These are phyloP conservation scores for Corella eumyota DNA, from an alignment of 23 tunicate genomes.

Conservation along the genomic window DNA sequence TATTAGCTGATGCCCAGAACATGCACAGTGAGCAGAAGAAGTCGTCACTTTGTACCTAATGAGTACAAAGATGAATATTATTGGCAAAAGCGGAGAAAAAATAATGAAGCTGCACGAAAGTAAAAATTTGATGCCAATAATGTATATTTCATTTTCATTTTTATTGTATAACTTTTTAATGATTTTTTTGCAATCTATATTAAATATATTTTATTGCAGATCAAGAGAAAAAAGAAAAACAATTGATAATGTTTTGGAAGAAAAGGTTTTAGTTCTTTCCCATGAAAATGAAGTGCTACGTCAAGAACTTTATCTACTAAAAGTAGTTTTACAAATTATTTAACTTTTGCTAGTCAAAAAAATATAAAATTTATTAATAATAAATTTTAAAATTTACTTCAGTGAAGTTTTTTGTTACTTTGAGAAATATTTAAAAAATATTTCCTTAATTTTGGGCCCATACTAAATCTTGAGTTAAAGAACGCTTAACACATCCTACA, in stretches of 20 bases:
- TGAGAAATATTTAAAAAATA: too few relatives aligned
- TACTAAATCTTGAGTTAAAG: too few relatives aligned
- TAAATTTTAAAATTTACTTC: too few relatives aligned
- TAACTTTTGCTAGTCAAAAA: too few relatives aligned
- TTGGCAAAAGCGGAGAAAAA: conserved; percentile 78
- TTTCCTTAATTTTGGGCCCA: too few relatives aligned
- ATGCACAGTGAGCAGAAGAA: conserved; percentile 32
- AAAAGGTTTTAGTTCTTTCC: conserved; percentile 52
- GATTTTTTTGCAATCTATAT: neutral
- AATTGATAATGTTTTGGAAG: conserved; percentile 65
- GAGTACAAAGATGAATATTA: conserved; percentile 84
- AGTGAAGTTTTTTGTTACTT: too few relatives aligned
- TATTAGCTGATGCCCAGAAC: conserved; percentile 2
- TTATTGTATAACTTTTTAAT: neutral
- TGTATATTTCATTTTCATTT: neutral
- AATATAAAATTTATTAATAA: too few relatives aligned
- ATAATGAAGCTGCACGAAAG: conserved; percentile 88
- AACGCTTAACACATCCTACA: too few relatives aligned
- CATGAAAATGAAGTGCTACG: conserved; percentile 56
- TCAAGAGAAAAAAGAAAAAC: conserved; percentile 81
- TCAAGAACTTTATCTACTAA: conserved; percentile 43
- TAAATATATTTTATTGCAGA: conserved; percentile 8
- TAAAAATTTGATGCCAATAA: conserved; percentile 8
- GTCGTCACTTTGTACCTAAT: conserved; percentile 88
- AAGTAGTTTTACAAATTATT: too few relatives aligned